These are phyloP conservation scores for Anarrhichthys ocellatus DNA, from an alignment of 2,113 vertebrate species.

Conservation along the genomic window DNA sequence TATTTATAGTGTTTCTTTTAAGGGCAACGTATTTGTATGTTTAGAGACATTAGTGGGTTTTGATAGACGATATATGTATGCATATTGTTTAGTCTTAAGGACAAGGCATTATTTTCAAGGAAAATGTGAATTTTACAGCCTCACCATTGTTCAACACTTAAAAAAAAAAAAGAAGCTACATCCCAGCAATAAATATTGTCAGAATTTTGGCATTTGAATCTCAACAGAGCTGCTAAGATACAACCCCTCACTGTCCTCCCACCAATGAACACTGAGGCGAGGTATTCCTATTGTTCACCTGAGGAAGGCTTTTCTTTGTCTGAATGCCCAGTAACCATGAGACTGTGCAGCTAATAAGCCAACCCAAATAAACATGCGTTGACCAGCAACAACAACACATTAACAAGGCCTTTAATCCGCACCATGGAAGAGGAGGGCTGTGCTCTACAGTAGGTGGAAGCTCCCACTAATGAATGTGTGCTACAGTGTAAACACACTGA, in stretches of 20 bases:
- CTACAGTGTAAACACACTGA: constrained; percentile 5
- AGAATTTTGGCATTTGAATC: background rate
- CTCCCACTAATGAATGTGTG: constrained; percentile 18
- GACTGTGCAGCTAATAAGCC: background rate
- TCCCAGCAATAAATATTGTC: background rate
- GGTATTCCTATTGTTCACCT: background rate
- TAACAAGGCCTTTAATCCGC: constrained; percentile 11
- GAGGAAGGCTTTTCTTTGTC: background rate
- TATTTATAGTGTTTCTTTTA: background rate
- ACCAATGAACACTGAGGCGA: background rate
- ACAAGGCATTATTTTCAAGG: background rate
- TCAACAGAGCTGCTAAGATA: no score
- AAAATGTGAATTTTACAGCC: background rate
- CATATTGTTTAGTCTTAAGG: background rate
- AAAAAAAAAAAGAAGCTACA: background rate
- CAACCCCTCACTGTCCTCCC: background rate
- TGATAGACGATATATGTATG: background rate
- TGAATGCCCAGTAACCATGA: background rate
- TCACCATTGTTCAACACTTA: background rate
- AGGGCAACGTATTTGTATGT: background rate
- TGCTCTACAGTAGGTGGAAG: background rate
- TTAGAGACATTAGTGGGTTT: no score
- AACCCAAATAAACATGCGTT: background rate
- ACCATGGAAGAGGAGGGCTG: background rate
- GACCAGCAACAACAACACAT: background rate